These are phyloP conservation scores for Eupsilia transversa DNA, from an alignment of 2,888 invertebrate genomes.

Conservation along the genomic window DNA sequence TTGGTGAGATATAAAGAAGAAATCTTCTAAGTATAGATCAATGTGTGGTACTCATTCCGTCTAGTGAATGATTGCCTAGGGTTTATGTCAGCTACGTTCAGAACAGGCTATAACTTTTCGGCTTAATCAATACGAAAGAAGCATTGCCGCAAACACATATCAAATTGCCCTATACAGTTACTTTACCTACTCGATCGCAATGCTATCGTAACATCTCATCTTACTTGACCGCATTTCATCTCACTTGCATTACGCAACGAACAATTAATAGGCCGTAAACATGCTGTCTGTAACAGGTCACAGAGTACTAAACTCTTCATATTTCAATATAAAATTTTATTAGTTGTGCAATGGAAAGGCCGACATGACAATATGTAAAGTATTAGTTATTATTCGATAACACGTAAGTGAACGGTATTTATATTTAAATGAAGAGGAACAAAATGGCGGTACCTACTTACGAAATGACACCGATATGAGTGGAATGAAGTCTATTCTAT, in stretches of 20 bases:
- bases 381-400: slow-evolving; percentile 21
- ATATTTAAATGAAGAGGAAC: slow-evolving; percentile 32
- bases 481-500: background rate
- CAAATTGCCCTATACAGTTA: background rate
- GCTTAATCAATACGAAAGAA: background rate
- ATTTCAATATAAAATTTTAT: slow-evolving; percentile 24
- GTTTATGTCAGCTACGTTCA: too few relatives aligned
- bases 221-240: slow-evolving; percentile 44
- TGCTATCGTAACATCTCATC: slow-evolving; percentile 37
- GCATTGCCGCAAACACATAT: background rate
- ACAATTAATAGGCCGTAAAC: slow-evolving; percentile 51
- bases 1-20: too few relatives aligned
- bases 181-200: background rate
- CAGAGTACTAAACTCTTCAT: slow-evolving; percentile 18
- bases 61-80: too few relatives aligned
- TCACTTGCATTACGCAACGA: slow-evolving; percentile 26
- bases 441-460: slow-evolving; percentile 14
- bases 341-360: slow-evolving; percentile 35
- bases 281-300: slow-evolving; percentile 48
- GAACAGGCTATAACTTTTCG: background rate
- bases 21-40: too few relatives aligned
- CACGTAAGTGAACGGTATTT: slow-evolving; percentile 37
- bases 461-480: slow-evolving; percentile 9
- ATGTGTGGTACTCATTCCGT: too few relatives aligned
- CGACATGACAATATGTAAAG: slow-evolving; percentile 21